phyloP scores from a whole-genome alignment of 2,888 invertebrate species.

The Eledona agricola region DNA sequence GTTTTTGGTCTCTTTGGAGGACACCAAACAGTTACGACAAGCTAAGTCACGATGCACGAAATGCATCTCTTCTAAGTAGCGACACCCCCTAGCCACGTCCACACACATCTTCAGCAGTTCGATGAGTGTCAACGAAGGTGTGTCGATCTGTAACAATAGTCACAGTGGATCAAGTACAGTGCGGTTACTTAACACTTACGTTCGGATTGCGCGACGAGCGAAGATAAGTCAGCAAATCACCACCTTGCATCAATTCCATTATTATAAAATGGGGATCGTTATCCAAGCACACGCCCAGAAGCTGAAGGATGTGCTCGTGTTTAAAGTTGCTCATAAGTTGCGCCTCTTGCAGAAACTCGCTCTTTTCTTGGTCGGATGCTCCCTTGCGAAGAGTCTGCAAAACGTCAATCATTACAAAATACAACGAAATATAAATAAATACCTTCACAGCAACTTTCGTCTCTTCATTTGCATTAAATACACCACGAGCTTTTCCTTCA shows the following conservation, averaged over 20 bases:
- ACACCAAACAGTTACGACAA: constrained; percentile 94
- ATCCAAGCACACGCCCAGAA: constrained; percentile 94
- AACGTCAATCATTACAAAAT: constrained; percentile 12
- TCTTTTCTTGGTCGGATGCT: constrained; percentile 87
- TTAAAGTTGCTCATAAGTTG: constrained; percentile 97
- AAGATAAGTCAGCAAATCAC: constrained; percentile 91
- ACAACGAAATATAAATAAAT: constrained; percentile 32
- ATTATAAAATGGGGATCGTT: constrained; percentile 93
- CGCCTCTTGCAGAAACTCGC: constrained; percentile 96
- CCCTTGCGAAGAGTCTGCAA: constrained; percentile 88
- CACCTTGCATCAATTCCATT: constrained; percentile 97
- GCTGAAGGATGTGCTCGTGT: constrained; percentile 92
- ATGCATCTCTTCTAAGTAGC: constrained; percentile 95
- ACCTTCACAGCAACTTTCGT: constrained; percentile 94
- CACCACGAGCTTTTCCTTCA: constrained; percentile 84
- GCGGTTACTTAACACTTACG: constrained; percentile 68
- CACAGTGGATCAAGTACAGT: not conserved
- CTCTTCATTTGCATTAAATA: constrained; percentile 67
- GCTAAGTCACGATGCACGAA: constrained; percentile 98
- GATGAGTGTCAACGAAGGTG: constrained; percentile 75
- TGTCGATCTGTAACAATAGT: constrained; percentile 64
- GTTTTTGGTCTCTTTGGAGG: constrained; percentile 71
- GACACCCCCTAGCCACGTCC: constrained; percentile 94
- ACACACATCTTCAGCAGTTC: constrained; percentile 93
- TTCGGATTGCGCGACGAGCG: constrained; percentile 80